phyloP scores from a whole-genome alignment of 2,797 vertebrate species.

The Helarctos malayanus region DNA sequence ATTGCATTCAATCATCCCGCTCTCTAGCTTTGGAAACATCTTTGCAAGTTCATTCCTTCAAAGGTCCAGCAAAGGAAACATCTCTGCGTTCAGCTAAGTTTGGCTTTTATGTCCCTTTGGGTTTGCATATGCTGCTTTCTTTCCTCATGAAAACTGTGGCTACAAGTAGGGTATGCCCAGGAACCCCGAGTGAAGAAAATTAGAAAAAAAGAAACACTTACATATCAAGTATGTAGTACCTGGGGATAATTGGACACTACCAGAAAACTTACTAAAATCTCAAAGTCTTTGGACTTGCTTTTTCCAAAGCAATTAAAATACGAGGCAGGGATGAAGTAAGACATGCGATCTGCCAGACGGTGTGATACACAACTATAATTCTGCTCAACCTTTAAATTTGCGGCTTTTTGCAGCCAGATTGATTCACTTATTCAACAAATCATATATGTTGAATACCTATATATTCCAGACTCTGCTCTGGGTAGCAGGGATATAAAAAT shows the following conservation, averaged over 20 bases:
- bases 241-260: not conserved
- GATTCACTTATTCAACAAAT: constrained; percentile 49
- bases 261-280: not conserved
- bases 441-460: not conserved
- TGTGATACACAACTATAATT: not conserved
- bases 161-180: not conserved
- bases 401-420: constrained; percentile 20
- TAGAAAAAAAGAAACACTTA: not conserved
- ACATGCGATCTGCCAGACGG: not conserved
- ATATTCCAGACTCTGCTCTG: not conserved
- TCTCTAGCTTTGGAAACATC: not conserved
- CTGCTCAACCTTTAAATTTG: not conserved
- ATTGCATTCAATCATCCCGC: not conserved
- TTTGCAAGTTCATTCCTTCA: constrained; percentile 7
- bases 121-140: not conserved
- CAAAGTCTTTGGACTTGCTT: not conserved
- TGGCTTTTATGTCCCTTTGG: not conserved
- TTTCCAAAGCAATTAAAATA: constrained; percentile 34
- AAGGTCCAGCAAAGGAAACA: not conserved
- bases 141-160: not conserved
- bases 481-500: not conserved
- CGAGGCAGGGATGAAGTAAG: not conserved
- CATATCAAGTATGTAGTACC: not conserved
- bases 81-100: not conserved
- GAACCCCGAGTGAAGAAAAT: not conserved